A percentile compares a stretch with the other conserved stretches of the same genome.
Conservation (phyloP, 2,113 vertebrate species). For the Thomomys bottae region DNA sequence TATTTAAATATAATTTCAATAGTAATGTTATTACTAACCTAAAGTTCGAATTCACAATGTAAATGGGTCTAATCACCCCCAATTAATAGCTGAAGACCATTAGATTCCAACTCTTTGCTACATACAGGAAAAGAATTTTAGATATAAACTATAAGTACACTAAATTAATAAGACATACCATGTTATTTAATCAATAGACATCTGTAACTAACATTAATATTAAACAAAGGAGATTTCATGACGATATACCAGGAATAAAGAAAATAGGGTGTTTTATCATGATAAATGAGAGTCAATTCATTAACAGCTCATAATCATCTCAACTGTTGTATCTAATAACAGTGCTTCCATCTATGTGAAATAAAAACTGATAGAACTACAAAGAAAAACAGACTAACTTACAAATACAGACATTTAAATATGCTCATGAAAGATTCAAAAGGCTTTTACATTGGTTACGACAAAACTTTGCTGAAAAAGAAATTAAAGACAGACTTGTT, state of each 20-base stretch:
- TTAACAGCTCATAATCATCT: neutral
- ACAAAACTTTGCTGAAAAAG: neutral
- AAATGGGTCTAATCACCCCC: neutral
- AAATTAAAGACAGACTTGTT: neutral
- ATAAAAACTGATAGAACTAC: no score
- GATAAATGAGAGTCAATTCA: neutral
- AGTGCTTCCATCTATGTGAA: no score
- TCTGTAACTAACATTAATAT: neutral
- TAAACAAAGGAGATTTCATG: neutral
- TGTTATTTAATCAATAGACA: neutral
- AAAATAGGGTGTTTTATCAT: neutral
- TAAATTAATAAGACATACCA: no score
- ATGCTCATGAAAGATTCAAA: neutral
- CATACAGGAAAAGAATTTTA: neutral
- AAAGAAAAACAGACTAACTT: no score
- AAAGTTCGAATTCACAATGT: neutral
- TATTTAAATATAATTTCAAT: neutral
- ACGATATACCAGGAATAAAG: neutral
- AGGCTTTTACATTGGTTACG: neutral
- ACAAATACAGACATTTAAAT: no score
- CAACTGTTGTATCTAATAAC: neutral
- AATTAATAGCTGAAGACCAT: neutral
- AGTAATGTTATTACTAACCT: neutral
- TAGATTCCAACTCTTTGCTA: neutral
- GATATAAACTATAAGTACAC: no score